These are phyloP conservation scores for Drosophila meridiana DNA, from an alignment of 2,888 invertebrate genomes.

Conservation along the genomic window DNA sequence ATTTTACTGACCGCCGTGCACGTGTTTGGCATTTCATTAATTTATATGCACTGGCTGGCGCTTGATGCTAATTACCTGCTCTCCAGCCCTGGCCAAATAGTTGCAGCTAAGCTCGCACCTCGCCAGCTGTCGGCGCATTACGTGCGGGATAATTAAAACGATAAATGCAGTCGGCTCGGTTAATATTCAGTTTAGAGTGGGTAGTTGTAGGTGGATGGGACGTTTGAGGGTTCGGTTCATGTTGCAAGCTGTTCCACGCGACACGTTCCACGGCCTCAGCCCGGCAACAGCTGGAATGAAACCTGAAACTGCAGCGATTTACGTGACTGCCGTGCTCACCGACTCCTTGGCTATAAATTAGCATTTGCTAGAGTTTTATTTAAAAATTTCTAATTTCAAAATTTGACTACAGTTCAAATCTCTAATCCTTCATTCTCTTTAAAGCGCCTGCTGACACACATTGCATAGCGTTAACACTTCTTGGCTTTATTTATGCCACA, in stretches of 20 bases:
- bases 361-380: neutral
- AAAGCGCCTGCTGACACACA: slow-evolving; percentile 58
- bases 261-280: slow-evolving; percentile 13
- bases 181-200: slow-evolving; percentile 49
- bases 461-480: slow-evolving; percentile 39
- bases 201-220: slow-evolving; percentile 21
- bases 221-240: neutral
- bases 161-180: slow-evolving; percentile 31
- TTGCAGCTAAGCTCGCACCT: slow-evolving; percentile 29
- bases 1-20: slow-evolving; percentile 38
- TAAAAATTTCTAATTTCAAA: neutral
- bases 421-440: slow-evolving; percentile 7
- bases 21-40: slow-evolving; percentile 71
- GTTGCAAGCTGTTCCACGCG: slow-evolving; percentile 31
- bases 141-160: slow-evolving; percentile 68
- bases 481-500: slow-evolving; percentile 23
- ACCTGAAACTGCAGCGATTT: slow-evolving; percentile 31
- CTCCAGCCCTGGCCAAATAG: slow-evolving; percentile 55
- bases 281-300: slow-evolving; percentile 21
- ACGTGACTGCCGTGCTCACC: slow-evolving; percentile 43
- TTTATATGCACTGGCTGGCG: slow-evolving; percentile 20
- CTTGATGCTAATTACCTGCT: slow-evolving; percentile 51
- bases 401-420: neutral
- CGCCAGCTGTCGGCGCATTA: slow-evolving; percentile 50
- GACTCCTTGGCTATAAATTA: slow-evolving; percentile 26